Base-by-base conservation (phyloP, 2,113 vertebrate genomes). In the Anser brachyrhynchus region DNA sequence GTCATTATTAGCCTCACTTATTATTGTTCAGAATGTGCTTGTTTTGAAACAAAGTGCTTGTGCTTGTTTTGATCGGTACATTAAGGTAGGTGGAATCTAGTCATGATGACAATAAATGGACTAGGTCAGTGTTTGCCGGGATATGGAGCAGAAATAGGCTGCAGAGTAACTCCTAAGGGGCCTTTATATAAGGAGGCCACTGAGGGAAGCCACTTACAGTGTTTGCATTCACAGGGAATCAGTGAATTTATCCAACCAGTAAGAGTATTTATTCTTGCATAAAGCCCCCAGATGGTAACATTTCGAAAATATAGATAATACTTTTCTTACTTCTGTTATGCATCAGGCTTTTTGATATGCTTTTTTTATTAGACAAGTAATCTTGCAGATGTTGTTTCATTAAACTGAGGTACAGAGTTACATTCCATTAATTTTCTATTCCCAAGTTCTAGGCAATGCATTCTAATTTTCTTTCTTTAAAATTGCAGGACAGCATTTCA, bases 191-290 rank as follows among this genome's bases (percentile, higher is more conserved):
- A 95, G 16, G 73, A 87, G 84, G 54, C 29, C 73, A 52, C 86
- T 67, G 73, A n/a, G 52, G 70, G 86, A 87, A 77, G 78, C 78
- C 83, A 72, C 59, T 84, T 80, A 51, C 6, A 64, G 26, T 20
- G 52, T 58, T 90, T 39, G 54, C 14, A 35, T 28, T 92, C 10
- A 3, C 1, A 57, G 49, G 62, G 35, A 72, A 64, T 57, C n/a
- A 6, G 44, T 39, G 39, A 72, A 51, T 72, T 74, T 67, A 37
- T 72, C 49, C 66, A 93, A 57, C 49, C 1, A 1, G 33, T 72
- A 37, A 74, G 64, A 80, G 49, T 73, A 71, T 72, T 87, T 94
- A 51, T 90, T 90, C 59, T 90, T 94, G 78, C 86, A 81, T 87
- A 77, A 92, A 84, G 37, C 12, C 75, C 92, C 78, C 65, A 80